Conservation (phyloP, 1,140 invertebrate genomes). For the Catajapyx aquilonaris region DNA sequence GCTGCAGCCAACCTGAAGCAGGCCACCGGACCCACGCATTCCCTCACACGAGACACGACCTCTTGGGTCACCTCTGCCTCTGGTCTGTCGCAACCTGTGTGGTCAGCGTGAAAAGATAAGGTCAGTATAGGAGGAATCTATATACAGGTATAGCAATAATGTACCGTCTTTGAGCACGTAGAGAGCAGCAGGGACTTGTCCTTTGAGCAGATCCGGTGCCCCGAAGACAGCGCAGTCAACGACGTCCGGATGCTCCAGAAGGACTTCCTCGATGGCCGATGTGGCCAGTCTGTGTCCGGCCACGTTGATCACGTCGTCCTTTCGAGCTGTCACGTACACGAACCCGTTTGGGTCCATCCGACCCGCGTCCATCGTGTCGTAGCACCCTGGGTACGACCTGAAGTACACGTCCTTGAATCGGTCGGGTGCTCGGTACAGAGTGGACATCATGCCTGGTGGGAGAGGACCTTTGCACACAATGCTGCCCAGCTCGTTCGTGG, state of each 20-base stretch:
- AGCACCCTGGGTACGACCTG: constrained; percentile 51
- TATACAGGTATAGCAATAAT: not conserved
- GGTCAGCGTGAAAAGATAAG: too few relatives aligned
- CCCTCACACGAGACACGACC: constrained; percentile 45
- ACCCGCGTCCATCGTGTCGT: constrained; percentile 88
- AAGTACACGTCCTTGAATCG: constrained; percentile 63
- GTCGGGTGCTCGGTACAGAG: constrained; percentile 61
- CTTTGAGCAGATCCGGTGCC: constrained; percentile 69
- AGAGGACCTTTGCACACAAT: constrained; percentile 68
- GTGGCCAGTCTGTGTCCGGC: constrained; percentile 78
- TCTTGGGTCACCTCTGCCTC: constrained; percentile 38
- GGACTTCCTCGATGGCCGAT: constrained; percentile 67
- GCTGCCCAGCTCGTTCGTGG: constrained; percentile 48
- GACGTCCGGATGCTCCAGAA: constrained; percentile 57
- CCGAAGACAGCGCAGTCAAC: constrained; percentile 71
- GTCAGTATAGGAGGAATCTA: too few relatives aligned
- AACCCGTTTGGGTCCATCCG: constrained; percentile 64
- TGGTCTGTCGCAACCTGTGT: constrained; percentile 28
- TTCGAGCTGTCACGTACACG: constrained; percentile 66
- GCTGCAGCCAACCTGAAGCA: constrained; percentile 53
- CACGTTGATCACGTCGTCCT: constrained; percentile 92
- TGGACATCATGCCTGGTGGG: constrained; percentile 66
- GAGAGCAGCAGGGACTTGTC: constrained; percentile 69
- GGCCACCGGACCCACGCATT: constrained; percentile 71
- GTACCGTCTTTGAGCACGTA: constrained; percentile 42